Evolutionary conservation across 2,888 invertebrate genomes (phyloP).

Genomic region (Hedychridium roseum): DNA sequence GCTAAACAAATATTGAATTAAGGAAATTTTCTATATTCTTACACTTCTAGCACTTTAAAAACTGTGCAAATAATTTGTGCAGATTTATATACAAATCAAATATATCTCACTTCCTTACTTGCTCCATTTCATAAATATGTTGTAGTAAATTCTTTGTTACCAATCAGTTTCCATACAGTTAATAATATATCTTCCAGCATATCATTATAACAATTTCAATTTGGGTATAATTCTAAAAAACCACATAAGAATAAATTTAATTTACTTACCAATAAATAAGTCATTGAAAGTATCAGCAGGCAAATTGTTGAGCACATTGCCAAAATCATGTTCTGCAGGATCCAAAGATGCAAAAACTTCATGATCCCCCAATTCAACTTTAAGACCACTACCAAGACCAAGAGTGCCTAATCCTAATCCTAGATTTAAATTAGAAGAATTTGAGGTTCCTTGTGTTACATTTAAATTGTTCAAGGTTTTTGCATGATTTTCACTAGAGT

Average conservation of each 20-base stretch:
- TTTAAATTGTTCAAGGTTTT: constrained; percentile 60
- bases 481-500: constrained; percentile 45
- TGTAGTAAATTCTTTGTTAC: too few species aligned
- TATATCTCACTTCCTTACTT: too few species aligned
- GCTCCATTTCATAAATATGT: too few species aligned
- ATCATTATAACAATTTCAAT: not conserved
- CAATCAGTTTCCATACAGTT: constrained; percentile 1
- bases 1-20: too few species aligned
- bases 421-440: constrained; percentile 48
- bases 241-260: not conserved
- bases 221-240: not conserved
- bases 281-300: constrained; percentile 86
- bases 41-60: constrained; percentile 4
- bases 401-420: constrained; percentile 55
- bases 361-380: constrained; percentile 59
- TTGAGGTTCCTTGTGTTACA: constrained; percentile 47
- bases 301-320: constrained; percentile 79
- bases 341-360: constrained; percentile 62
- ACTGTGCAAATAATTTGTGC: not conserved
- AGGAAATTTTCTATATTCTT: constrained; percentile 31
- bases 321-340: constrained; percentile 76
- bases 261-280: constrained; percentile 73
- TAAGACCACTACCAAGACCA: constrained; percentile 51
- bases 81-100: too few species aligned
- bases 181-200: not conserved